Base-by-base conservation (phyloP, 2,797 vertebrate genomes). In the Cacajao melanocephalus region DNA sequence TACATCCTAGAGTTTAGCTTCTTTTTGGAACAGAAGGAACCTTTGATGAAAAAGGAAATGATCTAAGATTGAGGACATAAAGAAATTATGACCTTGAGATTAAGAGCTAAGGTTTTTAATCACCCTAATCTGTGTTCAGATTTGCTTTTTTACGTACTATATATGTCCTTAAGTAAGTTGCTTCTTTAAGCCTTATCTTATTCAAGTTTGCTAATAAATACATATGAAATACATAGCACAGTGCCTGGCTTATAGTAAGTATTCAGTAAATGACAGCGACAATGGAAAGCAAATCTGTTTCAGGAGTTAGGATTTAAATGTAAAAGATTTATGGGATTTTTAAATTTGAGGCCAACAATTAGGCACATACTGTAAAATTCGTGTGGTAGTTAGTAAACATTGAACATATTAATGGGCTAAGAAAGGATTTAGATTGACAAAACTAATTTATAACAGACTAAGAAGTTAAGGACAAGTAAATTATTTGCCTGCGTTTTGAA, bases 21-120 rank as follows among this genome's bases (percentile, higher is more conserved):
- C 48, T 94, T 64, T 36, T 58, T 33, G n/a, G 30, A n/a, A n/a
- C 72, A 46, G 81, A 89, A 85, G 73, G 13, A 75, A 57, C 84
- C 30, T 79, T 84, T 82, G 67, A 87, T 88, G 78, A 70, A 94
- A 94, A 67, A 67, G 61, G 61, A 67, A 94, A 81, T 81, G 58
- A 91, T 26, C 36, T 87, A 78, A 88, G 64, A 90, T 61, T 52
- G 30, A 33, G 28, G 12, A n/a, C 72, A 61, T 72, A 80, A 97
- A 94, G 39, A 94, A 88, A 91, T 80, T 36, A 41, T 9, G 75
- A 57, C 28, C 13, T 30, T 7, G 22, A 85, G 73, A 30, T 80
- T 94, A 84, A 80, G 39, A 73, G 15, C 52, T 79, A 64, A 80
- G 22, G 33, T 83, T 79, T 84, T 75, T 94, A 91, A 41, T 91